Evolutionary conservation across 1,140 invertebrate genomes (phyloP), one percentile per base, ranked within the genome.

Genomic region (Orius insidiosus): DNA sequence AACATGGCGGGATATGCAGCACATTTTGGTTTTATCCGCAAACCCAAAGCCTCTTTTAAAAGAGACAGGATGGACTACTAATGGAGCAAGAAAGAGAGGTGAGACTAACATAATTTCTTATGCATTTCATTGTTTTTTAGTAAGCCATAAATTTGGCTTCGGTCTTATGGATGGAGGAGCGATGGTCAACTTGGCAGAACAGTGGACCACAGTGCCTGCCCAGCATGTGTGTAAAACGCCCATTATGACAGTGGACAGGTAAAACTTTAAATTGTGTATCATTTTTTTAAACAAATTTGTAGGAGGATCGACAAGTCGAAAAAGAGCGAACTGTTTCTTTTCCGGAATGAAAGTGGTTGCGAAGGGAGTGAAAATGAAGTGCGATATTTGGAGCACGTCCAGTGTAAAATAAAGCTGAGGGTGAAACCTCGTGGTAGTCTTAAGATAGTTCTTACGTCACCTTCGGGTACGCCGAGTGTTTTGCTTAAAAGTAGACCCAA

Each of bases 1-100:
- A 16, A 94, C 89, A 0, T 98, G 94, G 94, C 69, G 94, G 53
- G 94, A 98, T 62, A 86, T 98, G 79, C 94, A 98, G 60, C 93
- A 96, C 63, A 72, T 98, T 50, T 90, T 96, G 2, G 86, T 98
- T 1, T 70, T 92, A 53, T 92, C 93, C 0, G 92, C 90, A 10
- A 68, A 82, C 41, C 74, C 84, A 1, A 71, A 68, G 48, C 85
- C 79, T 4, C 61, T 90, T 8, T 78, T 82, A 55, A 85, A 85
- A 60, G 86, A 90, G 61, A 63, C 63, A 32, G 89, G 90, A 4
- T 97, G 92, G 92, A 78, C 80, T 14, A 66, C 78, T 7, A 96
- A 95, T 58, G 90, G 89, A 2, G 82, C 92, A 2, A 85, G 89
- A 55, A 71, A 88, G 45, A 89, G 88, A 71, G n/a, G n/a, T n/a